Evolutionary conservation across 53 echinoderm and acorn worm species (phyloP), one percentile per base, ranked within the genome.

Genomic region (Holothuria leucospilota): DNA sequence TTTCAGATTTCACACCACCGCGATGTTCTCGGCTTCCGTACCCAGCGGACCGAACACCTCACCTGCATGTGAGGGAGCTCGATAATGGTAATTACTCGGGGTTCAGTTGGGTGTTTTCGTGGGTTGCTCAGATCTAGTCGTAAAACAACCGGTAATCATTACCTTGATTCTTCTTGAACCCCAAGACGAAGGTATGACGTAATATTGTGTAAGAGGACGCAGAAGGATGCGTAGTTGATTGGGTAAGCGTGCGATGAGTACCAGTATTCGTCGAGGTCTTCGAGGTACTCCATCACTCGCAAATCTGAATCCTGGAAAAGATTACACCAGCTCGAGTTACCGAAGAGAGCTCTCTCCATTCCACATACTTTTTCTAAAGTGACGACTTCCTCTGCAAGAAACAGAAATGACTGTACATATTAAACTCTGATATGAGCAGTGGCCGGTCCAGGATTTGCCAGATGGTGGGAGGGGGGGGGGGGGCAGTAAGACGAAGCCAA

Each of bases 231-330:
- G 85, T 96, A 92, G 82, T 94, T 96, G 56, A 96, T 89, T 14
- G 66, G 29, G 63, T 94, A 78, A 13, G 94, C 96, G 69, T 94
- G 94, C 0, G 92, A 88, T 39, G 86, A 90, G 66, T 53, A 87
- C 94, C 94, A 96, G 81, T 96, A 96, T 59, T 92, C 86, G 51
- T 94, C 79, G 46, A 96, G 87, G 27, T 94, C 96, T 15, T 82
- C 78, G 30, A 84, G 88, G 39, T 96, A 96, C 75, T 94, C 96
- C 20, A 92, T 78, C 13, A 89, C 91, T 29, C 90, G 87, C 7
- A 91, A 73, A 68, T 96, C 96, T 34, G 64, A 65, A 21, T 16
- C 38, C 2, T 73, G 66, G 68, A 96, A 90, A 29, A 94, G 63
- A 16, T 81, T 74, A 80, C 96, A 96, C 96, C 96, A 96, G 51